Percentiles rank a stretch among this genome's conserved stretches.
These are phyloP conservation scores for Choloepus didactylus DNA, from an alignment of 2,797 vertebrate genomes.

Conservation along the genomic window DNA sequence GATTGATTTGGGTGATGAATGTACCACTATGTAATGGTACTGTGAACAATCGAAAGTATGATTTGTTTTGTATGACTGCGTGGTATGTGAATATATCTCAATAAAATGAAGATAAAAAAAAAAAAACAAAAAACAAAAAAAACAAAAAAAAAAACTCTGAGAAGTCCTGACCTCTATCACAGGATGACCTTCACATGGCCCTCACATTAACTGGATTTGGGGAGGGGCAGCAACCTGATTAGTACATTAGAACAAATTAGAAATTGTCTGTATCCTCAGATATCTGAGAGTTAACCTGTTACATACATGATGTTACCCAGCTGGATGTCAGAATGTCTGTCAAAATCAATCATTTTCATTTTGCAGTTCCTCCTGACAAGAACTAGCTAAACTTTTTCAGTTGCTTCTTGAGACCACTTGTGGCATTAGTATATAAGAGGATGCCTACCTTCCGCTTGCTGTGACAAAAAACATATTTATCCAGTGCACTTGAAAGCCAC, in stretches of 20 bases:
- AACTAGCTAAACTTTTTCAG: neutral
- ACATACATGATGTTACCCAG: neutral
- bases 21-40: too few relatives aligned
- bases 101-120: too few relatives aligned
- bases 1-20: too few relatives aligned
- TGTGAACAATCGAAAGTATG: too few relatives aligned
- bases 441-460: neutral
- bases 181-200: neutral
- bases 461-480: conserved; percentile 1
- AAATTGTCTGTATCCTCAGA: neutral
- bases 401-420: neutral
- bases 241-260: neutral
- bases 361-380: neutral
- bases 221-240: neutral
- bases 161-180: neutral
- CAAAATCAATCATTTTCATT: conserved; percentile 6
- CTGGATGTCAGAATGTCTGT: neutral
- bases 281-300: neutral
- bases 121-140: too few relatives aligned
- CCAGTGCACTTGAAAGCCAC: neutral
- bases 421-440: neutral
- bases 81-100: too few relatives aligned
- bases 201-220: neutral
- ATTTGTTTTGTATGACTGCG: too few relatives aligned
- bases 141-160: too few relatives aligned